Evolutionary conservation across 2,113 vertebrate species (phyloP), one percentile per base, ranked within the genome.

Genomic region (Garra rufa): DNA sequence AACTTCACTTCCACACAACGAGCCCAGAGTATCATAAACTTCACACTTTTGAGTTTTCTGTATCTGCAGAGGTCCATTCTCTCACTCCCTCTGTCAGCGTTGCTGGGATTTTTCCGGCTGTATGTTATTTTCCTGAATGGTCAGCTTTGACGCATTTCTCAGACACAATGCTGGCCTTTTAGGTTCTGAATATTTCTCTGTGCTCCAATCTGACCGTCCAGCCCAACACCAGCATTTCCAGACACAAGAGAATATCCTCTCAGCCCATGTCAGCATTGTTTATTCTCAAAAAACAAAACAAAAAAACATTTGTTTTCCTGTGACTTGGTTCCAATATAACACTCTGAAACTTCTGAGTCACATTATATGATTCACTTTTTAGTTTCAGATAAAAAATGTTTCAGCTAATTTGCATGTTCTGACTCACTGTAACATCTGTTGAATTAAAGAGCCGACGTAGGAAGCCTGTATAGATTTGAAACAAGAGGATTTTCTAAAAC

Each of bases 101-200:
- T 75, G 52, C 75, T 70, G 38, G 76, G 76, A 89, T 88, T 83
- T 81, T 81, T 80, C 21, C 24, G 48, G 34, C 73, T 34, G 38
- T 2, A 9, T 48, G 71, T 50, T 70, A 57, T 46, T 43, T 83
- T 86, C 85, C 83, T 81, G 34, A 87, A 85, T 46, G 71, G 57
- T 70, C 63, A 5, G 73, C 85, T 77, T 76, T 87, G 78, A 89
- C 81, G 26, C 17, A 21, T 77, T 65, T 52, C 57, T 82, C 50
- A 10, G 17, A 73, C 52, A 88, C 89, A 87, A 84, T 85, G 44
- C 75, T 28, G 43, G 55, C 28, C 76, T 83, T 85, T 83, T 61
- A 86, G 9, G 8, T 41, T 75, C 69, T 52, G 48, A 57, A 43
- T 38, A 26, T 61, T 69, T 57, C 30, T 38, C n/a, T 55, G 15